Percentiles rank a stretch among this genome's conserved stretches.
Conservation (phyloP, 2,797 vertebrate genomes). For the Chelmon rostratus region DNA sequence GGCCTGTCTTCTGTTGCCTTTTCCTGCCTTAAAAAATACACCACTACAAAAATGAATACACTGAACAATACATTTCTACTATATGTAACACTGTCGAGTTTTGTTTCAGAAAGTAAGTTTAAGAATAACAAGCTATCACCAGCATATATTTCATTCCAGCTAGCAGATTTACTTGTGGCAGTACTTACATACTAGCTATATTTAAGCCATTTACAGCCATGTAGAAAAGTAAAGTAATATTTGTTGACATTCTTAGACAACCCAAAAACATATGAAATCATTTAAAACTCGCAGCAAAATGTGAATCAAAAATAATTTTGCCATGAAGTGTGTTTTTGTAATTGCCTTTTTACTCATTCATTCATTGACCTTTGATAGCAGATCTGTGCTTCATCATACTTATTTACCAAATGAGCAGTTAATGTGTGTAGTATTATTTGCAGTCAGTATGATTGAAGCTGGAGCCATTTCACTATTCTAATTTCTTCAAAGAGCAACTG, state of each 20-base stretch:
- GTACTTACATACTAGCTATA: too few relatives aligned
- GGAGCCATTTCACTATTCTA: not conserved
- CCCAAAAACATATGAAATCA: not conserved
- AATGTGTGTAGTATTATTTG: not conserved
- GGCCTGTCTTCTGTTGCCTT: not conserved
- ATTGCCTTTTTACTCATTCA: not conserved
- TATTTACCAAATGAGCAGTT: not conserved
- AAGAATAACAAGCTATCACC: not conserved
- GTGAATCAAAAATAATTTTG: not conserved
- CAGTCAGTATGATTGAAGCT: not conserved
- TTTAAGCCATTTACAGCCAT: too few relatives aligned
- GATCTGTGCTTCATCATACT: not conserved
- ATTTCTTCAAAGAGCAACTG: constrained; percentile 6
- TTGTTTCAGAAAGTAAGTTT: not conserved
- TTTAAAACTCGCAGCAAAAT: not conserved
- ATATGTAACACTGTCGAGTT: not conserved
- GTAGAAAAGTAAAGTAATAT: not conserved
- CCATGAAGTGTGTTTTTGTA: not conserved
- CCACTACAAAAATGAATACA: not conserved
- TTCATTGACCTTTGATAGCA: not conserved
- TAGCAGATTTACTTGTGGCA: too few relatives aligned
- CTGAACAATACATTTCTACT: not conserved
- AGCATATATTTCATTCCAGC: not conserved
- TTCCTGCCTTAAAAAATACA: not conserved
- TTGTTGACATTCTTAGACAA: not conserved